Base-by-base conservation (phyloP, 2,113 vertebrate genomes). In the Lampris incognitus region DNA sequence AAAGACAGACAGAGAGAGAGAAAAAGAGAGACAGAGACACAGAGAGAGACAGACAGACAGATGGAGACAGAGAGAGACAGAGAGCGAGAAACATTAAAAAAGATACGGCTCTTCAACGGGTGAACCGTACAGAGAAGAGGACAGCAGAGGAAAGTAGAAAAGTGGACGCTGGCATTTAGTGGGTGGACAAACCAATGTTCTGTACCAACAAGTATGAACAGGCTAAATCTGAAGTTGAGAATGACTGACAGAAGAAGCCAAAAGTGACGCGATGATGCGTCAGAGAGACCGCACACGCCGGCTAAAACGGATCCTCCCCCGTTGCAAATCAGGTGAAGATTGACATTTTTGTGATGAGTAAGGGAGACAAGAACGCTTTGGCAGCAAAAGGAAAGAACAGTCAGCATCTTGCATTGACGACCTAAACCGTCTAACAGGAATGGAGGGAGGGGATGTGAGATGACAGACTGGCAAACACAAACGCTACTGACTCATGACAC, bases 361-460 rank as follows among this genome's bases (percentile, higher is more conserved):
- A 68, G 37, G 5, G 66, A 81, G 88, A 81, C 81, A 85, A 74
- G 75, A 79, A 68, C 84, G 89, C 88, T 74, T 74, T 3, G 66
- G 74, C 72, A 87, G 89, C 87, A 49, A 68, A 91, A 91, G 79
- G 58, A 79, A 50, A 9, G 82, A 71, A 74, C 44, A n/a, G 84
- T 91, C 90, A 92, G 90, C 91, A 88, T 81, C 85, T 91, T 66
- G n/a, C 0, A 7, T 55, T 82, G 87, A 86, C 24, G 55, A 84
- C 40, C 24, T 59, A 68, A 78, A 69, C 54, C 78, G 72, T 61
- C 55, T 74, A 65, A 65, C 62, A 1, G 76, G n/a, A 52, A 42
- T 41, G 55, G 51, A 42, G 61, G 8, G 24, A 1, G 1, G 9
- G 48, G 72, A 64, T 70, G 63, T 66, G 69, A 86, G 84, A 56